Evolutionary conservation across 1,140 invertebrate genomes (phyloP).

Genomic region (Magallana gigas): DNA sequence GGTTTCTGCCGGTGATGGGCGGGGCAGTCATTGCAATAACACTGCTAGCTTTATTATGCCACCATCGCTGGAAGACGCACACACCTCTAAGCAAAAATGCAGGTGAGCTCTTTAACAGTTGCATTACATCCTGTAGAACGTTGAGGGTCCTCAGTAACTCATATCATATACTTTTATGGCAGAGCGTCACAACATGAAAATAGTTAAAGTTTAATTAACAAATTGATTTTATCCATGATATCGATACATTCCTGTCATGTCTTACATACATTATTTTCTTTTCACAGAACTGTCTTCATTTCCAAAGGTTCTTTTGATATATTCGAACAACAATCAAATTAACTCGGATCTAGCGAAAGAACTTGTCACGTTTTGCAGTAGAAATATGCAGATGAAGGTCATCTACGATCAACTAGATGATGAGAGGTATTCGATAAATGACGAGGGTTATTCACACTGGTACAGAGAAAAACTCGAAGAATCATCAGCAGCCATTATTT

Average conservation of each 20-base stretch:
- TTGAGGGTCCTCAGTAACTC: too few species aligned
- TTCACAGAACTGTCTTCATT: neutral
- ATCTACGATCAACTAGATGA: neutral
- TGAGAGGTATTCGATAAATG: neutral
- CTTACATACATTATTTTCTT: neutral
- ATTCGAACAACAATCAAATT: neutral
- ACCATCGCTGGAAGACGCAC: neutral
- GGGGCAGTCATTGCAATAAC: neutral
- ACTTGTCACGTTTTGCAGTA: neutral
- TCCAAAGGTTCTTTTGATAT: conserved; percentile 17
- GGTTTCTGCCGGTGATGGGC: neutral
- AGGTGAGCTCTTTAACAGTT: neutral
- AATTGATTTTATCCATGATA: too few species aligned
- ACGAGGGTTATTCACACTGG: neutral
- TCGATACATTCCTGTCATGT: too few species aligned
- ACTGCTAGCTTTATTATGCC: neutral
- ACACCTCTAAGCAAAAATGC: neutral
- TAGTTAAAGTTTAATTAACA: too few species aligned
- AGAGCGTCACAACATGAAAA: too few species aligned
- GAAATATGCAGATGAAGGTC: neutral
- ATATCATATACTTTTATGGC: too few species aligned
- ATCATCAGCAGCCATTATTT: neutral
- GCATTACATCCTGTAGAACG: too few species aligned
- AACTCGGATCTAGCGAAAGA: neutral
- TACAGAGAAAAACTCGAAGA: conserved; percentile 7